Percentiles rank a stretch among this genome's conserved stretches.
Evolutionary conservation across 2,888 invertebrate species (phyloP).

Genomic region (Cryptocheilus praepositus): DNA sequence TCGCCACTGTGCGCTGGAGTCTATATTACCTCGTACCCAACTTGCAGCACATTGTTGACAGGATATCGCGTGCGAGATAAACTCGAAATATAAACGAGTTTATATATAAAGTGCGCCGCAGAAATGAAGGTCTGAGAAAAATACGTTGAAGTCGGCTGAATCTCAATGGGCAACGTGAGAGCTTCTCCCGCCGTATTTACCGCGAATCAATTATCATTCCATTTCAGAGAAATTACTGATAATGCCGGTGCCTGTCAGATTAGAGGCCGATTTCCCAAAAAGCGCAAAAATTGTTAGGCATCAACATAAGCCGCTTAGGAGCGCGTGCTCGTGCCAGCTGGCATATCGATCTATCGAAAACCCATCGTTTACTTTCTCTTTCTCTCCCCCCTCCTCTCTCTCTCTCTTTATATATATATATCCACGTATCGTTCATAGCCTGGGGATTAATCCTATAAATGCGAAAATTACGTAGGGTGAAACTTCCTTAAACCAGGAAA

Average conservation of each 20-base stretch:
- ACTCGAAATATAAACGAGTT: too few relatives aligned
- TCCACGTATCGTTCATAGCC: constrained; percentile 50
- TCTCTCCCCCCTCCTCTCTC: too few relatives aligned
- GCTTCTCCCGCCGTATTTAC: constrained; percentile 6
- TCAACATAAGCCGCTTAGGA: constrained; percentile 71
- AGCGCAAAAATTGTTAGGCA: constrained; percentile 69
- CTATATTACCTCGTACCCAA: too few relatives aligned
- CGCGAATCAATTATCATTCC: constrained; percentile 60
- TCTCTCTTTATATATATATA: too few relatives aligned
- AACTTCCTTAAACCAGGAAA: constrained; percentile 24
- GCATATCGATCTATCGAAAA: constrained; percentile 68
- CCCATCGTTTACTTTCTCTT: constrained; percentile 52
- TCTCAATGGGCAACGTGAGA: neutral
- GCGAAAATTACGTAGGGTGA: constrained; percentile 66
- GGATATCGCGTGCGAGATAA: too few relatives aligned
- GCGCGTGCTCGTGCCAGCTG: constrained; percentile 57
- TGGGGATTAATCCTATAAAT: constrained; percentile 72
- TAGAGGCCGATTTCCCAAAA: constrained; percentile 65
- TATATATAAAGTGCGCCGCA: too few relatives aligned
- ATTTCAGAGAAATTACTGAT: constrained; percentile 63
- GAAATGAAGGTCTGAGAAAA: too few relatives aligned
- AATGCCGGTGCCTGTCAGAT: constrained; percentile 63
- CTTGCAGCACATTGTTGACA: too few relatives aligned
- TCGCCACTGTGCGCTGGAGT: too few relatives aligned
- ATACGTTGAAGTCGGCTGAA: too few relatives aligned